Evolutionary conservation across 2,797 vertebrate genomes (phyloP), one percentile per base, ranked within the genome.

Genomic region (Chanos chanos): DNA sequence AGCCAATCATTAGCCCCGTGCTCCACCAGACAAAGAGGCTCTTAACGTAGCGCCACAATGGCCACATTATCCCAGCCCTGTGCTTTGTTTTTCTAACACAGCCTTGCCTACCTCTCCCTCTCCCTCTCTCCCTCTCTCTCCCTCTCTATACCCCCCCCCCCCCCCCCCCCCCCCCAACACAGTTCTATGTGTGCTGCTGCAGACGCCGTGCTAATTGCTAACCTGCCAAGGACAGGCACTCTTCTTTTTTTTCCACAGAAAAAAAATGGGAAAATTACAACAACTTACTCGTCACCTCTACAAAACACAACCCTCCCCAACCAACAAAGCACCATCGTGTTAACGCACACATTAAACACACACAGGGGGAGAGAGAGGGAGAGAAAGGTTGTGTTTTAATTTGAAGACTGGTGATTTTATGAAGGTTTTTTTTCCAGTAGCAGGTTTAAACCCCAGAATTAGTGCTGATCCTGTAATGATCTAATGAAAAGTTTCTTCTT

Each of bases 1-100:
- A 91, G 89, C 91, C 91, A 94, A 95, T 92, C 91, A 96, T 96
- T 96, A 94, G 91, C 93, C 92, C 93, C 92, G 92, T 88, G 91
- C 84, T 86, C 87, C 90, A 81, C 68, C 81, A 94, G 95, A 97
- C 93, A 95, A 95, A 94, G 92, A 91, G 86, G 82, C 79, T 84
- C 82, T 90, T 92, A 94, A 93, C 95, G 93, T 89, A 90, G 83
- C 81, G 80, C 86, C 89, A 96, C 93, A 97, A 96, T 93, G 91
- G 92, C 89, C 88, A 88, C 89, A 90, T 81, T 91, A 90, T 91
- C 89, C 58, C 73, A 93, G 92, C 89, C 81, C 81, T 50, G 79
- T 54, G 82, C 89, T 86, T 93, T 95, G 93, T 96, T 94, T 94
- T 89, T 90, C 89, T 82, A 83, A 81, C 84, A 73, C 69, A n/a